These are phyloP conservation scores for Labia minor DNA, from an alignment of 2,888 invertebrate genomes.

Conservation along the genomic window DNA sequence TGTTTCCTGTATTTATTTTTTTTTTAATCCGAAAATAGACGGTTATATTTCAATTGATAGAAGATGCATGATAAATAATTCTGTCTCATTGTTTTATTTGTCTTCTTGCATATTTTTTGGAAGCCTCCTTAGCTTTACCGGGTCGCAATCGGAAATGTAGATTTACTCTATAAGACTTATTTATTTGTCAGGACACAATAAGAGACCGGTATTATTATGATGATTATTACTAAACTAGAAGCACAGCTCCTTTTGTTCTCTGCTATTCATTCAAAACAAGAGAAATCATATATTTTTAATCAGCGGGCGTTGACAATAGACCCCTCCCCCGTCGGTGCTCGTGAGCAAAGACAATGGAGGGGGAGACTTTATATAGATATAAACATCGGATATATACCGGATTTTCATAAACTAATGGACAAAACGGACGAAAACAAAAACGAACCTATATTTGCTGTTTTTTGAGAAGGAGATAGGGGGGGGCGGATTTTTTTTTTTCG, in stretches of 20 bases:
- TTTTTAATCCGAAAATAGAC: no score
- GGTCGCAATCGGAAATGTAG: constrained; percentile 8
- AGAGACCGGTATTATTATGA: constrained; percentile 13
- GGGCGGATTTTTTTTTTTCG: no score
- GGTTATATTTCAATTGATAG: no score
- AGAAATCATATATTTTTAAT: constrained; percentile 13
- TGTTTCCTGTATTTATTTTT: no score
- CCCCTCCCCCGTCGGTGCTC: background rate
- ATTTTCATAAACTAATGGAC: constrained; percentile 13
- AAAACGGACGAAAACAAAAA: constrained; percentile 9
- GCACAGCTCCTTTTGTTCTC: background rate
- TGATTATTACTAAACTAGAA: constrained; percentile 13
- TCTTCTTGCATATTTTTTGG: no score
- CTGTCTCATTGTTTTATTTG: no score
- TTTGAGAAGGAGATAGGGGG: no score
- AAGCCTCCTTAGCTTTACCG: background rate
- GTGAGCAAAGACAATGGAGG: background rate
- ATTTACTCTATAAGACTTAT: constrained; percentile 8
- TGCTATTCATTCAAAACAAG: constrained; percentile 7
- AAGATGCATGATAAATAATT: no score
- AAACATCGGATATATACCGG: background rate
- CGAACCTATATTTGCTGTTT: no score
- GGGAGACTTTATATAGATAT: constrained; percentile 7
- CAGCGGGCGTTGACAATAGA: constrained; percentile 13
- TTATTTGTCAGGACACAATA: constrained; percentile 7